Conservation (phyloP, 2,797 vertebrate genomes). For the Protonibea diacanthus region DNA sequence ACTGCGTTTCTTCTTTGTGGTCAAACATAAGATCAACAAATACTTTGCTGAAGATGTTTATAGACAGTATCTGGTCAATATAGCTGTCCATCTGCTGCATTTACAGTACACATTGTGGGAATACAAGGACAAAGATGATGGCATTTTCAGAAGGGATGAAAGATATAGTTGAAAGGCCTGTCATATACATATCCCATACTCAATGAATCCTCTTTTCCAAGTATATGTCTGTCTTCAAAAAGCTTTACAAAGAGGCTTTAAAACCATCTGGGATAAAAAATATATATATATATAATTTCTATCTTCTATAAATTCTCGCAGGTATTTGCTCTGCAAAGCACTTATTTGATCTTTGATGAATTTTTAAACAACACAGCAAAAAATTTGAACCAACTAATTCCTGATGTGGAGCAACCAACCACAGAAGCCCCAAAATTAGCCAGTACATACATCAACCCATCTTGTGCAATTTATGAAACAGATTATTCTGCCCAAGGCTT, state of each 20-base stretch:
- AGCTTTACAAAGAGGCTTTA: slow-evolving; percentile 6
- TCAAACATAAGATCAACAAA: slow-evolving; percentile 53
- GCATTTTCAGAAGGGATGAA: background rate
- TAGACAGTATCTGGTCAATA: slow-evolving; percentile 25
- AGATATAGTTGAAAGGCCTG: background rate
- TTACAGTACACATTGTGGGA: slow-evolving; percentile 5
- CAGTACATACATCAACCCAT: background rate
- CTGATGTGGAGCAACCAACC: background rate
- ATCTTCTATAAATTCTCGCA: too few relatives aligned
- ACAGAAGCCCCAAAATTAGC: background rate
- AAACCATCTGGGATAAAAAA: background rate
- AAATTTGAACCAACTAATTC: background rate
- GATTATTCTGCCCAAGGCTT: background rate
- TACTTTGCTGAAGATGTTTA: slow-evolving; percentile 34
- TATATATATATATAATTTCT: too few relatives aligned
- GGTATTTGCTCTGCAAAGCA: too few relatives aligned
- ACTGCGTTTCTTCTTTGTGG: slow-evolving; percentile 56
- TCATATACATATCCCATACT: background rate
- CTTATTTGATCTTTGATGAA: too few relatives aligned
- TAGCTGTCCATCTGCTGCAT: slow-evolving; percentile 24
- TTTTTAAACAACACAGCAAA: too few relatives aligned
- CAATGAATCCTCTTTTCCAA: background rate
- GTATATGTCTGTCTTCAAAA: background rate
- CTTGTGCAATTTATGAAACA: background rate
- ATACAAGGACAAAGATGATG: slow-evolving; percentile 36